Evolutionary conservation across 2,113 vertebrate genomes (phyloP), one percentile per base, ranked within the genome.

Genomic region (Pleuronectes platessa): DNA sequence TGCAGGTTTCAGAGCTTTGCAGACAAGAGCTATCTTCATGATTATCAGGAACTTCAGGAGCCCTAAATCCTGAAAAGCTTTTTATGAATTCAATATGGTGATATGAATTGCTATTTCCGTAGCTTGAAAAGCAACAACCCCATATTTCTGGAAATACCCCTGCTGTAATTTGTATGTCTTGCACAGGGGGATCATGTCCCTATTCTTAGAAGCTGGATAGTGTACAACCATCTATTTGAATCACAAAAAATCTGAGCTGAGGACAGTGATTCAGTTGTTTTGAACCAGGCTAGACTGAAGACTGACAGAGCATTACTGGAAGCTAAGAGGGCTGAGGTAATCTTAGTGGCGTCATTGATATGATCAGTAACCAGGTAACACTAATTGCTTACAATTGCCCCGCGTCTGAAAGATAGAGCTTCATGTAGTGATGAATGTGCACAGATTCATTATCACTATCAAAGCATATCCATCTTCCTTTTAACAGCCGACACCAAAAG

Each of bases 401-500:
- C 40, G 59, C 0, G 51, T 78, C 64, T 76, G 27, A 75, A 79
- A 79, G 58, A 68, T 68, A 18, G 62, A 70, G 45, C 18, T 2
- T 66, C 53, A 49, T 59, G 12, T 27, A 14, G 62, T 79, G 75
- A 81, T 69, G 21, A 79, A 84, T 77, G 73, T n/a, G 24, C 26
- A 47, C 20, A 0, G 0, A 59, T 78, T 72, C 13, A 11, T 68
- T 54, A 80, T 78, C 56, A 13, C 35, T 58, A 45, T 79, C 37
- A 80, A 77, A 79, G 53, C 58, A 64, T 47, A 69, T 68, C 45
- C 35, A 68, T 88, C 72, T 77, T 79, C 13, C 31, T 75, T 68
- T 76, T 42, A 76, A 65, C 12, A 17, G 17, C 47, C 31, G 56
- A 56, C 18, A 59, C 53, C 1, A 4, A 56, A 53, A 71, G 53